Evolutionary conservation across 2,797 vertebrate species (phyloP).

Genomic region (Echeneis naucrates): DNA sequence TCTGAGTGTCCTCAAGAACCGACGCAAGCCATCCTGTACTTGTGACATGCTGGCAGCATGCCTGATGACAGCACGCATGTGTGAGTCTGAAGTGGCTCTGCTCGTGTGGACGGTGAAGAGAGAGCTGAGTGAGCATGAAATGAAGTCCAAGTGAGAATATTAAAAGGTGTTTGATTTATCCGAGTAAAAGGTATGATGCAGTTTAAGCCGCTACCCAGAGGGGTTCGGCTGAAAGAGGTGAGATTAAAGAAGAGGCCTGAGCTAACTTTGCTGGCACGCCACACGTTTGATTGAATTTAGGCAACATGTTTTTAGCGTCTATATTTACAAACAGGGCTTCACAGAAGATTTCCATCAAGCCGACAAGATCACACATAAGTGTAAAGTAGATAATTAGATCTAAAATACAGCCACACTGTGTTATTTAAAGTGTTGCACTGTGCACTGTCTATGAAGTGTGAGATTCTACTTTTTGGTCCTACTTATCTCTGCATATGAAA

Average conservation of each 20-base stretch:
- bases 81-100: conserved; percentile 64
- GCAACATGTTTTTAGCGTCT: conserved; percentile 24
- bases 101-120: conserved; percentile 68
- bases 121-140: conserved; percentile 69
- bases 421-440: conserved; percentile 28
- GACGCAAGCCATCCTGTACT: conserved; percentile 72
- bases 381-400: conserved; percentile 9
- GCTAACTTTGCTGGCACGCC: conserved; percentile 38
- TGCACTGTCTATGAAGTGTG: conserved; percentile 6
- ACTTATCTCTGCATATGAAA: conserved; percentile 8
- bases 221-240: conserved; percentile 44
- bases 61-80: conserved; percentile 68
- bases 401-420: not conserved
- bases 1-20: conserved; percentile 73
- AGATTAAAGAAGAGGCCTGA: conserved; percentile 57
- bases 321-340: conserved; percentile 27
- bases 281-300: conserved; percentile 55
- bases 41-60: conserved; percentile 73
- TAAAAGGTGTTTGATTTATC: conserved; percentile 72
- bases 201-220: conserved; percentile 60
- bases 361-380: conserved; percentile 2
- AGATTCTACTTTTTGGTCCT: conserved; percentile 12
- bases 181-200: conserved; percentile 56
- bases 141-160: conserved; percentile 56
- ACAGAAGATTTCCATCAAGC: not conserved